Conservation (phyloP, 2,113 vertebrate genomes). For the Numenius arquata region DNA sequence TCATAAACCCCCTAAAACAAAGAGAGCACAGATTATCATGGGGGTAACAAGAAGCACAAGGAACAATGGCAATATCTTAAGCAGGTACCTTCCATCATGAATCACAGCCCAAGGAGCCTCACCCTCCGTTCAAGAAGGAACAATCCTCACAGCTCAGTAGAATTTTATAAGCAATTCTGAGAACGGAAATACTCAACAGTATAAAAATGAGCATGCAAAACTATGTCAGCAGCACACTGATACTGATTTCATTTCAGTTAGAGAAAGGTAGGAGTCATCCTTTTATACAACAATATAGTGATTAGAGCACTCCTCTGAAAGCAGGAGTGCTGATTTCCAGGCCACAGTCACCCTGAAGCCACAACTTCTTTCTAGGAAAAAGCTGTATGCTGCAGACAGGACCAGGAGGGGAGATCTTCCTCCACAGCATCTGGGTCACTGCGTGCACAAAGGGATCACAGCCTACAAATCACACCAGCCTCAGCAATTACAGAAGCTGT, state of each 20-base stretch:
- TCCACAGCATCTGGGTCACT: not conserved
- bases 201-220: not conserved
- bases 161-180: not conserved
- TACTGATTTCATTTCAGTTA: not conserved
- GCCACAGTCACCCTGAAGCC: not conserved
- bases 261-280: not conserved
- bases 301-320: not conserved
- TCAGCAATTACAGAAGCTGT: rapidly evolving
- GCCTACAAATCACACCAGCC: not conserved
- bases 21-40: rapidly evolving
- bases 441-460: not conserved
- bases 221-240: not conserved
- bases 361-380: not conserved
- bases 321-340: not conserved
- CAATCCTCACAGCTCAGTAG: not conserved
- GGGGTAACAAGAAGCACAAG: not conserved
- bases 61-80: rapidly evolving
- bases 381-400: not conserved
- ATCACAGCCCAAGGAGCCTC: not conserved
- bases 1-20: not conserved
- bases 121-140: not conserved
- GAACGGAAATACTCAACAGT: not conserved
- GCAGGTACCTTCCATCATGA: not conserved
- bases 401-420: not conserved
- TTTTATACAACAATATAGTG: not conserved